Percentiles rank a stretch among this genome's conserved stretches.
Conservation (phyloP, 2,888 invertebrate species). For the Drosophila macrospina region DNA sequence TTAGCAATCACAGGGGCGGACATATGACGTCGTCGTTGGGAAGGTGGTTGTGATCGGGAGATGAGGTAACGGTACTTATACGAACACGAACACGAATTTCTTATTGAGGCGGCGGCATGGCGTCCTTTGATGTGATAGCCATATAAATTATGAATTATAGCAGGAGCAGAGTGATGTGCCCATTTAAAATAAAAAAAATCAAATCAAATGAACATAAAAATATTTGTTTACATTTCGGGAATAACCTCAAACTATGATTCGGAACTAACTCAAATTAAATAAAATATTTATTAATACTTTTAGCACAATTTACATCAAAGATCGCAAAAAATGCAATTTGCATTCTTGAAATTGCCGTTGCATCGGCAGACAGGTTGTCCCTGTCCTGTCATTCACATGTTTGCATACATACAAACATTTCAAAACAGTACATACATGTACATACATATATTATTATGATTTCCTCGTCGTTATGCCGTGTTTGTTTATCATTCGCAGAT, state of each 20-base stretch:
- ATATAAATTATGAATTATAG: slow-evolving; percentile 51
- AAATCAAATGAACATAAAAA: slow-evolving; percentile 34
- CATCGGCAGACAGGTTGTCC: slow-evolving; percentile 67
- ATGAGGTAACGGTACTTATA: neutral
- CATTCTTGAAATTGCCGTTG: slow-evolving; percentile 43
- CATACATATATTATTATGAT: slow-evolving; percentile 1
- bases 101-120: slow-evolving; percentile 8
- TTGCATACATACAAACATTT: slow-evolving; percentile 8
- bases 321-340: slow-evolving; percentile 30
- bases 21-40: slow-evolving; percentile 49
- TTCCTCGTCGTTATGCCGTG: slow-evolving; percentile 51
- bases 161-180: slow-evolving; percentile 15
- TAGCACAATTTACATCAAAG: slow-evolving; percentile 32
- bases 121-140: slow-evolving; percentile 56
- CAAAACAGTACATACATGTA: no score
- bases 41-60: slow-evolving; percentile 2
- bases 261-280: slow-evolving; percentile 3
- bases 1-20: slow-evolving; percentile 48
- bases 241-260: slow-evolving; percentile 18
- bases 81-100: slow-evolving; percentile 7
- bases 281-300: neutral
- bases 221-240: slow-evolving; percentile 46
- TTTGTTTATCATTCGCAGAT: slow-evolving; percentile 21
- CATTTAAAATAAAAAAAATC: slow-evolving; percentile 12
- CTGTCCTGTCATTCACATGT: slow-evolving; percentile 59